phyloP scores from a whole-genome alignment of 1,140 invertebrate genomes.

The Panonychus citri region DNA sequence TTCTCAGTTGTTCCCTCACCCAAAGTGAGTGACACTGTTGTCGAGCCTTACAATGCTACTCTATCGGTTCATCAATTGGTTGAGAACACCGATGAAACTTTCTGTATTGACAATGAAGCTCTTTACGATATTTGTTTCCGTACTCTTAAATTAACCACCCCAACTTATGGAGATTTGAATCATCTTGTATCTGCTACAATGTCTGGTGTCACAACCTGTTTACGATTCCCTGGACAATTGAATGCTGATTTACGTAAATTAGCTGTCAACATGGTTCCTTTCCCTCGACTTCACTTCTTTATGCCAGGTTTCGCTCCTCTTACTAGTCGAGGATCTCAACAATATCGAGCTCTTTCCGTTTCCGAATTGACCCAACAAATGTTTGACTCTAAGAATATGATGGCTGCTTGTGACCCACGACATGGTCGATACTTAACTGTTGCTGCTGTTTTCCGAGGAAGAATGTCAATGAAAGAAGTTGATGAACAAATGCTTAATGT shows the following conservation, averaged over 20 bases:
- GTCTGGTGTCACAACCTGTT: constrained; percentile 37
- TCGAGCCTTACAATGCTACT: constrained; percentile 28
- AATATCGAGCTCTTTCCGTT: constrained; percentile 52
- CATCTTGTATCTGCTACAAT: constrained; percentile 31
- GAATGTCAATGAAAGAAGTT: constrained; percentile 29
- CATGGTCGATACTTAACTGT: constrained; percentile 42
- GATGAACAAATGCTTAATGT: constrained; percentile 39
- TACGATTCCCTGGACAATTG: constrained; percentile 31
- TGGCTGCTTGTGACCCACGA: constrained; percentile 45
- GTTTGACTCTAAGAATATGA: constrained; percentile 47
- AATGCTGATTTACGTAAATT: constrained; percentile 75
- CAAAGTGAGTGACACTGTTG: constrained; percentile 29
- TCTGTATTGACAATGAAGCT: constrained; percentile 28
- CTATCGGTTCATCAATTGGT: constrained; percentile 26
- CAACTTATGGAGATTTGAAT: constrained; percentile 29
- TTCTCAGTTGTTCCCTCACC: constrained; percentile 17
- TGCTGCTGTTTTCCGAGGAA: constrained; percentile 33
- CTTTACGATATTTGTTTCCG: constrained; percentile 28
- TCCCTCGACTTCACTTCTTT: constrained; percentile 37
- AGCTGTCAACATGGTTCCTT: constrained; percentile 93
- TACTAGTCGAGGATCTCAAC: constrained; percentile 58
- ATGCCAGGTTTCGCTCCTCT: constrained; percentile 49
- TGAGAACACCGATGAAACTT: constrained; percentile 27
- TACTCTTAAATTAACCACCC: constrained; percentile 23
- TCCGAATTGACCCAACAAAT: constrained; percentile 72